Percentiles rank a stretch among this genome's conserved stretches.
phyloP scores from a whole-genome alignment of 2,797 vertebrate genomes.

The Lacerta bilineata region DNA sequence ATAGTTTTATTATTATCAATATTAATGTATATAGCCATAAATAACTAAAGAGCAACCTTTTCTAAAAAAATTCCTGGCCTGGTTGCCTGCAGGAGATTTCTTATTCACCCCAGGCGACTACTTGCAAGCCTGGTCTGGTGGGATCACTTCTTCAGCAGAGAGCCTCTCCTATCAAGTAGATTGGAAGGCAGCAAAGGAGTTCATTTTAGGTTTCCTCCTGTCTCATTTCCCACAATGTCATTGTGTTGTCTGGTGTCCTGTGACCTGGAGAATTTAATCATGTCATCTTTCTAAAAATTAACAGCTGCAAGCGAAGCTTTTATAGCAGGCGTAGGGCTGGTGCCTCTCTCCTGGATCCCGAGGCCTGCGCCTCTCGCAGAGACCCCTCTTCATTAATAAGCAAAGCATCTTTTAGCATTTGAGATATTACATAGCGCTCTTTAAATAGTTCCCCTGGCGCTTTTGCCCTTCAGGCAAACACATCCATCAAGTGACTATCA shows the following conservation, averaged over 20 bases:
- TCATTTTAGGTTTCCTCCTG: background rate
- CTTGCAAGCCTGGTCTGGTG: background rate
- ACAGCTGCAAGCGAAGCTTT: conserved; percentile 36
- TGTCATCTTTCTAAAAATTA: conserved; percentile 33
- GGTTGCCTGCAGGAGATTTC: background rate
- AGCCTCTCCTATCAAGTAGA: background rate
- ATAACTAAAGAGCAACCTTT: too few species aligned
- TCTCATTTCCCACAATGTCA: conserved; percentile 15
- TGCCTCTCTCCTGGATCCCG: conserved; percentile 1
- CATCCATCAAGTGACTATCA: conserved; percentile 3
- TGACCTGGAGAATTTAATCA: conserved; percentile 41
- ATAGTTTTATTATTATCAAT: too few species aligned
- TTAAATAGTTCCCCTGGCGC: background rate
- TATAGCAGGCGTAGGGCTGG: background rate
- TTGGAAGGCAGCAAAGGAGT: background rate
- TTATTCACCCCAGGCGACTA: too few species aligned
- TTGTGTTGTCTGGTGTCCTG: background rate
- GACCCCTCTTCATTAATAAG: background rate
- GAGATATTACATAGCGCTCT: background rate
- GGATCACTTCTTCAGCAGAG: background rate
- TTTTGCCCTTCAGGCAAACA: conserved; percentile 32
- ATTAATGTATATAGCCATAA: too few species aligned
- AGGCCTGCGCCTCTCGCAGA: background rate
- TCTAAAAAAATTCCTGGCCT: background rate
- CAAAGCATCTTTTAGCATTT: background rate